A percentile compares a stretch with the other conserved stretches of the same genome.
Evolutionary conservation across 2,797 vertebrate species (phyloP).

Genomic region (Prionace glauca): DNA sequence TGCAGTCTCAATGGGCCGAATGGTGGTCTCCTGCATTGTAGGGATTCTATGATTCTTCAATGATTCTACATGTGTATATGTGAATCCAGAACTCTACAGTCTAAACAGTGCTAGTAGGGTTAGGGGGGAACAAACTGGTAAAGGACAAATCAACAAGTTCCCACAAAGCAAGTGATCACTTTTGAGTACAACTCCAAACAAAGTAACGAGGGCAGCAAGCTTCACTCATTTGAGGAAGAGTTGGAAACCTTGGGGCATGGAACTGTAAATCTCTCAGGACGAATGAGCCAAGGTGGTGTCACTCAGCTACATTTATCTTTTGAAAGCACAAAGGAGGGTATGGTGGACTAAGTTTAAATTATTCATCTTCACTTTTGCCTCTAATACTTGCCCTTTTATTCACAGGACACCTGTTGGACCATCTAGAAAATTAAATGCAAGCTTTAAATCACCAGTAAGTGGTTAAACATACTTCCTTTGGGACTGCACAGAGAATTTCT

Average conservation of each 20-base stretch:
- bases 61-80: neutral
- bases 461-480: neutral
- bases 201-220: neutral
- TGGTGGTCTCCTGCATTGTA: no score
- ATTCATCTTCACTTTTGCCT: neutral
- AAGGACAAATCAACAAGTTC: neutral
- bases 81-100: neutral
- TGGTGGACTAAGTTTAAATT: neutral
- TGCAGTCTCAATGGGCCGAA: no score
- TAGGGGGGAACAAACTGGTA: neutral
- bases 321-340: neutral
- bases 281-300: neutral
- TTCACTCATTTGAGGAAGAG: neutral
- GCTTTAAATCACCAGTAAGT: conserved; percentile 24
- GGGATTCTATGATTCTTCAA: no score
- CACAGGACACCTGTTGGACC: neutral
- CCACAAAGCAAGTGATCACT: neutral
- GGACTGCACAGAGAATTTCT: neutral
- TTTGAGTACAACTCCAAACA: neutral
- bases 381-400: neutral
- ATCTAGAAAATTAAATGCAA: neutral
- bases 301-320: neutral
- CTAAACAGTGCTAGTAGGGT: neutral
- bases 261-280: neutral
- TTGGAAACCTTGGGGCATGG: neutral